Evolutionary conservation across 2,888 invertebrate species (phyloP).

Genomic region (Polyploca ridens): DNA sequence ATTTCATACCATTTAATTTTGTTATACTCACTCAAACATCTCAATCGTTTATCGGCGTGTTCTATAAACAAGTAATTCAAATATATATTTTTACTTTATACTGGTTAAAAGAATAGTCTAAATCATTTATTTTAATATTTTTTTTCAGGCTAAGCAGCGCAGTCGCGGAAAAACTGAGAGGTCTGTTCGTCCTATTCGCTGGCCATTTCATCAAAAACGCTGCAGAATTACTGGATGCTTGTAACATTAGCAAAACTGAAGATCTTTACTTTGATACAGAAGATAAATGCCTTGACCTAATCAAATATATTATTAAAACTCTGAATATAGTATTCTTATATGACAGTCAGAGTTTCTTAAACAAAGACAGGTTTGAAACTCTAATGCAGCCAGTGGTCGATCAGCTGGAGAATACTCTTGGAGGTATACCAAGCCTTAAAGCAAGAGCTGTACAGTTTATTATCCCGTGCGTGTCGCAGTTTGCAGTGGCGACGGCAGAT

Average conservation of each 20-base stretch:
- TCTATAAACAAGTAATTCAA: too few species aligned
- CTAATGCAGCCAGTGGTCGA: conserved; percentile 95
- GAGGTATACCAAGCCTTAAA: conserved; percentile 85
- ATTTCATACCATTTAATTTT: too few species aligned
- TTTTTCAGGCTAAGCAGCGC: conserved; percentile 87
- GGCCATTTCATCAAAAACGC: conserved; percentile 93
- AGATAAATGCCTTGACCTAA: conserved; percentile 84
- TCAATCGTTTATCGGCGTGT: too few species aligned
- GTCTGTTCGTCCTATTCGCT: conserved; percentile 95
- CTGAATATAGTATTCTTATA: conserved; percentile 91
- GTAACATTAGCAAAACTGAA: conserved; percentile 86
- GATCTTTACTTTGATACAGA: conserved; percentile 80
- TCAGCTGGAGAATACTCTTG: conserved; percentile 91
- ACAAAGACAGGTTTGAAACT: conserved; percentile 92
- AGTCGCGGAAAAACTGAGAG: conserved; percentile 92
- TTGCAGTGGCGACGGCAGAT: conserved; percentile 92
- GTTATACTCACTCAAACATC: too few species aligned
- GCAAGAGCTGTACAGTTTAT: conserved; percentile 85
- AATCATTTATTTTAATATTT: conserved; percentile 31
- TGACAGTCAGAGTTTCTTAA: conserved; percentile 93
- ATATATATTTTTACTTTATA: too few species aligned
- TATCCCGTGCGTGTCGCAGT: conserved; percentile 92
- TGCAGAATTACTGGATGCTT: conserved; percentile 88
- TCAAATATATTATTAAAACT: conserved; percentile 90
- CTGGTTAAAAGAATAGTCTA: background rate